These are phyloP conservation scores for Dermochelys coriacea DNA, from an alignment of 2,797 vertebrate species.

Conservation along the genomic window DNA sequence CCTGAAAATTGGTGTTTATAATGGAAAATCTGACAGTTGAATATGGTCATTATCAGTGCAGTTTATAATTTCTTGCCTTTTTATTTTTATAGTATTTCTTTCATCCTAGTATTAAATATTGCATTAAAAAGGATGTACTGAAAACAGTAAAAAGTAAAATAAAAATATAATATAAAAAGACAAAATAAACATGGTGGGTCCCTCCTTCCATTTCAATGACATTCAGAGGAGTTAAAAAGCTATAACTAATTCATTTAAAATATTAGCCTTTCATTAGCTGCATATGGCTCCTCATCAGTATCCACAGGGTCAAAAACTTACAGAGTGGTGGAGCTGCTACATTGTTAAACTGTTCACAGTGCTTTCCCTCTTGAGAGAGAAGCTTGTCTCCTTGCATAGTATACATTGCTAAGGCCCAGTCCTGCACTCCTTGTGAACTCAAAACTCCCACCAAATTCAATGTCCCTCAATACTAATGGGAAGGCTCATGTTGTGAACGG, in stretches of 20 bases:
- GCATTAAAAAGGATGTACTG: slow-evolving; percentile 46
- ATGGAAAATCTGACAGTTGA: slow-evolving; percentile 50
- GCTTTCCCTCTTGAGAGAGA: neutral
- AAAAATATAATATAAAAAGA: neutral
- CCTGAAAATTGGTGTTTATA: slow-evolving; percentile 51
- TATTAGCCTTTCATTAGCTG: neutral
- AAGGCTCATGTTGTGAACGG: neutral
- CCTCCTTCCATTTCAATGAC: neutral
- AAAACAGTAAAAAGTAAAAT: slow-evolving; percentile 1
- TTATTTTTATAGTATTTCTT: slow-evolving; percentile 31
- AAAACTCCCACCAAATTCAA: neutral
- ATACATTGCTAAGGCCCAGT: neutral
- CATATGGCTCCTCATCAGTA: neutral
- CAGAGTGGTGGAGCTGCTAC: neutral
- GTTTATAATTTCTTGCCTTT: slow-evolving; percentile 49
- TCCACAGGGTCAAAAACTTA: neutral
- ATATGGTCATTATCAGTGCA: slow-evolving; percentile 46
- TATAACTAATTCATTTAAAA: neutral
- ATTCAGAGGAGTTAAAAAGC: neutral
- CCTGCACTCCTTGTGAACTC: neutral
- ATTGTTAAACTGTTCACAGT: neutral
- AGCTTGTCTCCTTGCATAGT: neutral
- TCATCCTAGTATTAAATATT: slow-evolving; percentile 22
- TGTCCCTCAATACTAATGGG: neutral
- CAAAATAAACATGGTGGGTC: neutral